Evolutionary conservation across 2,797 vertebrate species (phyloP), one percentile per base, ranked within the genome.

Genomic region (Melanotaenia boesemani): DNA sequence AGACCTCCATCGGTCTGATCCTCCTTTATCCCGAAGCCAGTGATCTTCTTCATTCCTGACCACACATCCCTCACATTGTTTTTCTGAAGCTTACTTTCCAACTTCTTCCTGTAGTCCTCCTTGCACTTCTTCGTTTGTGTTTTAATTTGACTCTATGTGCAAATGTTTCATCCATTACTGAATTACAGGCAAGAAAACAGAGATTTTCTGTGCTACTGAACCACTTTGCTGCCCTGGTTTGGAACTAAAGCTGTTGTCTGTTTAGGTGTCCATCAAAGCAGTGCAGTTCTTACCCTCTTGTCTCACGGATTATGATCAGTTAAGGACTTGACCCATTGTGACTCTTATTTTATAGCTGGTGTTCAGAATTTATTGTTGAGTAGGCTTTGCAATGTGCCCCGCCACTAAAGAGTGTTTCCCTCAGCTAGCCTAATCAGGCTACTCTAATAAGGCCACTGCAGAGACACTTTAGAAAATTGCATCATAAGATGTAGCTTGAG

Each of bases 181-280:
- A 52, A 52, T 24, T 52, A 52, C 22, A 52, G 85, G 87, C 57
- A 50, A 77, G 63, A 18, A 2, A 5, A 9, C 63, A 60, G 73
- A 78, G 74, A 73, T 30, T 15, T 74, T 59, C 85, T 77, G 76
- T 79, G 76, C 73, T 76, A 79, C 63, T 7, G 10, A 69, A 80
- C 67, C 72, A 77, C 62, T 70, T 46, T 59, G 2, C 39, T 69
- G 39, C 32, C 62, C 65, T 60, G 32, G 60, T 80, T 74, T 58
- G n/a, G 50, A 84, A 57, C 74, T 34, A 20, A n/a, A 2, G 46
- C 7, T 9, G 7, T n/a, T 10, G 46, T 48, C 1, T 48, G 18
- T 48, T 20, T 48, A 18, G 44, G 15, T 22, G 9, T 22, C 8
- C 6, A 8, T 20, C n/a, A 24, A 54, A 50, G 20, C n/a, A 50